Evolutionary conservation across 2,797 vertebrate species (phyloP), one percentile per base, ranked within the genome.

Genomic region (Myiothlypis chrysogaster): DNA sequence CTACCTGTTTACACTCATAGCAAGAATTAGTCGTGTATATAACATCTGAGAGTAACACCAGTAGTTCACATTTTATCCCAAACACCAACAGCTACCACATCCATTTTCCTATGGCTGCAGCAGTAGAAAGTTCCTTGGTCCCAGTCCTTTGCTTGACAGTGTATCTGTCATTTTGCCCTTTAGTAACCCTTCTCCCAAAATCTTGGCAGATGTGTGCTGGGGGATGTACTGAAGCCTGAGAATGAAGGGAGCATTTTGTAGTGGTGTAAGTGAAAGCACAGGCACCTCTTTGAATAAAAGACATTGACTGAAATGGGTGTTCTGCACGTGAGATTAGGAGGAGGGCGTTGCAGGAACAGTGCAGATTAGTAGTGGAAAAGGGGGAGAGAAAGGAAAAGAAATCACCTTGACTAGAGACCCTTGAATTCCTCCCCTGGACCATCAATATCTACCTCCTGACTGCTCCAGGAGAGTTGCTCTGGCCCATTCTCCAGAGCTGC

Each of bases 261-360:
- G 53, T 32, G 11, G 5, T 44, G 6, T 43, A 46, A 66, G 52
- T 49, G 23, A 7, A 88, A 86, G 41, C 23, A 14, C 4, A 28
- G 24, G 2, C 34, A 60, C 12, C 8, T 22, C 15, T 78, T 43
- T 61, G 17, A 88, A 16, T 10, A 60, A 56, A 79, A 57, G 21
- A 5, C 3, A 2, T 49, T 52, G 66, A 6, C 47, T 57, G 24
- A 46, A 75, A 10, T 24, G 27, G 4, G 13, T 37, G 10, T 27
- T 44, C 41, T 22, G 9, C 8, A 15, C 0, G 0, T 34, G 43
- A 72, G 43, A n/a, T 39, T 25, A 84, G 47, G 2, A 77, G 22
- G 27, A 46, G 12, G 14, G 4, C 8, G 11, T 61, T 73, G 56
- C 13, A 76, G 28, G 10, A 77, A 18, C 8, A 9, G 8, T 35